Evolutionary conservation across 2,113 vertebrate genomes (phyloP).

Genomic region (Oreochromis niloticus): DNA sequence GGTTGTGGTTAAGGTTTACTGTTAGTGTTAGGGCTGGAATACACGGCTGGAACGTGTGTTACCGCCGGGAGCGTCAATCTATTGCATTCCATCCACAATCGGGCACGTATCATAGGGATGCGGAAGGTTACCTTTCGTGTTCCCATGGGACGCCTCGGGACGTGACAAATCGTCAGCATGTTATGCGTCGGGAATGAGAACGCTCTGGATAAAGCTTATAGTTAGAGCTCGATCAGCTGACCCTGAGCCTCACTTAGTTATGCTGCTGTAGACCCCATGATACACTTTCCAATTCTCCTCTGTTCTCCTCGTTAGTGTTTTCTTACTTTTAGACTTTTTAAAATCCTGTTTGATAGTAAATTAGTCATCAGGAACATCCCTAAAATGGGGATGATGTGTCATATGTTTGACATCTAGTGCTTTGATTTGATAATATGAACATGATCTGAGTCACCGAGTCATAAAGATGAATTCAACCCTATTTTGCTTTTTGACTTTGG

Average conservation of each 20-base stretch:
- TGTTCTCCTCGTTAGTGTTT: rapidly evolving
- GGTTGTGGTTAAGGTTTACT: too few species aligned
- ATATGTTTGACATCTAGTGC: neutral
- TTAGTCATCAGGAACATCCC: neutral
- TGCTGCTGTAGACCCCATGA: neutral
- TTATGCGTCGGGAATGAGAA: too few species aligned
- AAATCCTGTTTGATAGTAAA: neutral
- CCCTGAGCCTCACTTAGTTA: neutral
- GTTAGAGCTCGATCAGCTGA: neutral
- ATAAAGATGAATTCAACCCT: rapidly evolving
- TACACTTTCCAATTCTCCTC: neutral
- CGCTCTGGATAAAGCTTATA: neutral
- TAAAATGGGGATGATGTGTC: neutral
- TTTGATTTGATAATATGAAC: neutral
- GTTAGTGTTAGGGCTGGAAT: too few species aligned
- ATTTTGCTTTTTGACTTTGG: neutral
- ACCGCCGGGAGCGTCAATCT: too few species aligned
- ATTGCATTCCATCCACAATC: too few species aligned
- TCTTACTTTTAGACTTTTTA: neutral
- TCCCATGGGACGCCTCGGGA: too few species aligned
- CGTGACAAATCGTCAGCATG: too few species aligned
- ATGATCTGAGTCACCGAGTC: neutral
- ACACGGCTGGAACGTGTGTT: too few species aligned
- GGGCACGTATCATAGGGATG: too few species aligned
- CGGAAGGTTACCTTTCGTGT: too few species aligned